Evolutionary conservation across 2,888 invertebrate species (phyloP), one percentile per base, ranked within the genome.

Genomic region (Physocephala rufipes): DNA sequence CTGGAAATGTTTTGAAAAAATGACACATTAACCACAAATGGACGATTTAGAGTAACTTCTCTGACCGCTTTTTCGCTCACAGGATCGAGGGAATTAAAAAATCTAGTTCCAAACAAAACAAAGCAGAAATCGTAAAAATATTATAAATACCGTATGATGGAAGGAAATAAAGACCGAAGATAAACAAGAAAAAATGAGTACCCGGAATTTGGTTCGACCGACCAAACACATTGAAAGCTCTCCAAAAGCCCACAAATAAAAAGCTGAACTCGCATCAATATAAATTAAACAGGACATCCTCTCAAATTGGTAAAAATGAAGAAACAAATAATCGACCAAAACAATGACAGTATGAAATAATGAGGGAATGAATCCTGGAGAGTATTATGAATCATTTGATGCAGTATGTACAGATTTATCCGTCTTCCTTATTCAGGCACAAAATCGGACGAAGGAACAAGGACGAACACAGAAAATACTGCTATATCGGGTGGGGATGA

Each of bases 21-120:
- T 66, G 36, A 24, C 55, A 43, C 55, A 21, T 21, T 55, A 53
- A 58, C 67, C 58, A 30, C 61, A 61, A 68, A 68, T 24, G 36
- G 16, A 49, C 67, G 45, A 67, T 67, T 58, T 58, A 43, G 58
- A 43, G 58, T 26, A 58, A 45, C 67, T 36, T 21, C 55, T 21
- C 24, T 59, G 28, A 49, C 59, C 28, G 59, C 59, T 16, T 5
- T 16, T 9, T 67, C 45, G 58, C 36, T 36, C 36, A 9, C 36
- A 67, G 67, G 66, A 4, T 55, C 36, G n/a, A 66, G 36, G 5
- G 51, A 55, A 36, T 36, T 36, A 4, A 9, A 36, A 36, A 36
- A 36, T 9, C 36, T 36, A 4, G 55, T 43, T 66, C 36, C 24
- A 66, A 66, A 43, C 19, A 30, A 53, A 36, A 47, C 7, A 36